Conservation (phyloP, 2,888 invertebrate genomes). For the Ormyrus rosae region DNA sequence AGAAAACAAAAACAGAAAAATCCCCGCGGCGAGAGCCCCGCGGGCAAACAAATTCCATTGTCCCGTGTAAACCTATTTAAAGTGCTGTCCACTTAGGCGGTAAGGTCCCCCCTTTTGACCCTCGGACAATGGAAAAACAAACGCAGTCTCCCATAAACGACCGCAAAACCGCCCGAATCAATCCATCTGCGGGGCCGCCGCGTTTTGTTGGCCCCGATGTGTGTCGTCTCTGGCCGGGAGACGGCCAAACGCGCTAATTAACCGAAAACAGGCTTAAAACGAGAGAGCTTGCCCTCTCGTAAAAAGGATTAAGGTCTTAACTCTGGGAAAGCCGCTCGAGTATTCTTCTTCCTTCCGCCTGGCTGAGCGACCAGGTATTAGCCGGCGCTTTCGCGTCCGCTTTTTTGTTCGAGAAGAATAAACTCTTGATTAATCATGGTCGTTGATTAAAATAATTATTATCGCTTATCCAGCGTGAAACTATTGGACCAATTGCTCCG, state of each 20-base stretch:
- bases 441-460: no score
- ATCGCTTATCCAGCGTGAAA: no score
- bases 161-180: conserved; percentile 41
- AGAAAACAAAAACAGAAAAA: conserved; percentile 3
- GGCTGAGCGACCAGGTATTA: neutral
- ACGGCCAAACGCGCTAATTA: conserved; percentile 46
- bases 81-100: conserved; percentile 25
- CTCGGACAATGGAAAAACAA: conserved; percentile 35
- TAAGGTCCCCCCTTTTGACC: neutral
- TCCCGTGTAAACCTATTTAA: conserved; percentile 42
- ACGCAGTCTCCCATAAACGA: conserved; percentile 23
- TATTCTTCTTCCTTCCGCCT: conserved; percentile 3
- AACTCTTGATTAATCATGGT: no score
- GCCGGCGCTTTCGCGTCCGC: no score
- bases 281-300: conserved; percentile 6
- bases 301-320: conserved; percentile 52
- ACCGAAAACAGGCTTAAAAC: conserved; percentile 50
- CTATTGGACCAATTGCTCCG: no score
- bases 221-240: neutral
- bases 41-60: conserved; percentile 34
- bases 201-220: no score
- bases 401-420: no score
- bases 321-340: conserved; percentile 16
- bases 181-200: neutral
- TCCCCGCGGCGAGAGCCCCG: neutral